Conservation (phyloP, 2,888 invertebrate species). For the Masnerella sp. region DNA sequence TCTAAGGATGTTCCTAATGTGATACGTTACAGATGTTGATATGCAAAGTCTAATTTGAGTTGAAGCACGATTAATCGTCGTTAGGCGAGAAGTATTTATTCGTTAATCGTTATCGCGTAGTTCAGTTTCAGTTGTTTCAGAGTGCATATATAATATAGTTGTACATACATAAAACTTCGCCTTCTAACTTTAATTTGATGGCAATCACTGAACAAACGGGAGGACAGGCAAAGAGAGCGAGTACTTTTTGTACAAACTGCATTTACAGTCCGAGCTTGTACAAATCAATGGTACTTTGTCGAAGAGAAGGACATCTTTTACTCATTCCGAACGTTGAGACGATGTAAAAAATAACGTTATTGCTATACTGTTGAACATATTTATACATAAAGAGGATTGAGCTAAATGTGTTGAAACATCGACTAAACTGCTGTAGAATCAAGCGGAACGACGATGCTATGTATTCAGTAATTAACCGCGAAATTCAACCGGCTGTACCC, state of each 20-base stretch:
- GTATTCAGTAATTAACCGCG: slow-evolving; percentile 35
- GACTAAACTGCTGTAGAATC: slow-evolving; percentile 2
- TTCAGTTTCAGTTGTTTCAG: slow-evolving; percentile 44
- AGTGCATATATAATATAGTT: slow-evolving; percentile 46
- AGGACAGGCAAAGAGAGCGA: not conserved
- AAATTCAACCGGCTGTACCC: slow-evolving; percentile 20
- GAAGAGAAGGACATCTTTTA: slow-evolving; percentile 18
- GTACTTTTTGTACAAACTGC: slow-evolving; percentile 33
- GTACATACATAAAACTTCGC: slow-evolving; percentile 48
- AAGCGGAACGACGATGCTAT: slow-evolving; percentile 6
- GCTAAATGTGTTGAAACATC: slow-evolving; percentile 10
- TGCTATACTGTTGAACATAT: slow-evolving; percentile 66
- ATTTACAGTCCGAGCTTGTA: slow-evolving; percentile 22
- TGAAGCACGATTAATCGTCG: slow-evolving; percentile 50
- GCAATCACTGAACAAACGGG: slow-evolving; percentile 28
- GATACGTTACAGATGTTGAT: slow-evolving; percentile 54
- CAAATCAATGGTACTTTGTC: slow-evolving; percentile 4
- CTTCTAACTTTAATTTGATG: slow-evolving; percentile 27
- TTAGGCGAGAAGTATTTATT: slow-evolving; percentile 53
- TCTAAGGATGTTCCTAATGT: slow-evolving; percentile 57
- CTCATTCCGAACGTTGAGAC: slow-evolving; percentile 36
- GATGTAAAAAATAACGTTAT: slow-evolving; percentile 56
- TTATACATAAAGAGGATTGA: slow-evolving; percentile 36
- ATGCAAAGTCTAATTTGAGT: slow-evolving; percentile 57
- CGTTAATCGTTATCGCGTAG: slow-evolving; percentile 55